Percentiles rank a stretch among this genome's conserved stretches.
These are phyloP conservation scores for Serilophus lunatus DNA, from an alignment of 2,113 vertebrate species.

Conservation along the genomic window DNA sequence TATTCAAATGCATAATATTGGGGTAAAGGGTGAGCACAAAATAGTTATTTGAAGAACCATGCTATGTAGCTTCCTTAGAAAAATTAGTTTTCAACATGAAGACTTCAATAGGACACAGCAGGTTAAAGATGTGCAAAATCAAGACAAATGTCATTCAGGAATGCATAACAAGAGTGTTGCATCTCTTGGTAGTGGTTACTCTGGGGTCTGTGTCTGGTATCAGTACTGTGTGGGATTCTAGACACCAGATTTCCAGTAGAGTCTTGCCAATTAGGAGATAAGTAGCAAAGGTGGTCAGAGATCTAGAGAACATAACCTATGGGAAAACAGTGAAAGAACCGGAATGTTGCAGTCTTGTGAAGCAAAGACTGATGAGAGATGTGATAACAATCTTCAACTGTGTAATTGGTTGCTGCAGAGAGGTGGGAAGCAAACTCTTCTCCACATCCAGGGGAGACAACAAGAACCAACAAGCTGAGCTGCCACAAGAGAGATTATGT, in stretches of 20 bases:
- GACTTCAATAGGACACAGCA: not conserved
- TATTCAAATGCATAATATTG: not conserved
- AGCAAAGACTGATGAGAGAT: not conserved
- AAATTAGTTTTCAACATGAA: not conserved
- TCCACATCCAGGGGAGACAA: not conserved
- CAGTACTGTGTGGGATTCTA: not conserved
- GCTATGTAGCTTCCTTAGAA: not conserved
- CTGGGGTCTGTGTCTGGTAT: not conserved
- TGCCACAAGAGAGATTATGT: not conserved
- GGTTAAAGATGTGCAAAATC: not conserved
- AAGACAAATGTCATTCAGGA: not conserved
- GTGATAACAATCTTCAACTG: not conserved
- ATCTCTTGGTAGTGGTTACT: not conserved
- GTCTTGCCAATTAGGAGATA: not conserved
- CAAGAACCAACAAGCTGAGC: conserved; percentile 11
- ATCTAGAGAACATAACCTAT: not conserved
- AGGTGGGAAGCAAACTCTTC: not conserved
- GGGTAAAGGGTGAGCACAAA: not conserved
- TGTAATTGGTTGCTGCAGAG: not conserved
- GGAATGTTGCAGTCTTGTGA: not conserved
- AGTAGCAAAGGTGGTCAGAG: not conserved
- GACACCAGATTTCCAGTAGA: not conserved
- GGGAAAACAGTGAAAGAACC: not conserved
- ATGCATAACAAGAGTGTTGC: not conserved
- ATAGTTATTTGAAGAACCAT: not conserved